Evolutionary conservation across 2,888 invertebrate genomes (phyloP), one percentile per base, ranked within the genome.

Genomic region (Dicyrtoma fusca): DNA sequence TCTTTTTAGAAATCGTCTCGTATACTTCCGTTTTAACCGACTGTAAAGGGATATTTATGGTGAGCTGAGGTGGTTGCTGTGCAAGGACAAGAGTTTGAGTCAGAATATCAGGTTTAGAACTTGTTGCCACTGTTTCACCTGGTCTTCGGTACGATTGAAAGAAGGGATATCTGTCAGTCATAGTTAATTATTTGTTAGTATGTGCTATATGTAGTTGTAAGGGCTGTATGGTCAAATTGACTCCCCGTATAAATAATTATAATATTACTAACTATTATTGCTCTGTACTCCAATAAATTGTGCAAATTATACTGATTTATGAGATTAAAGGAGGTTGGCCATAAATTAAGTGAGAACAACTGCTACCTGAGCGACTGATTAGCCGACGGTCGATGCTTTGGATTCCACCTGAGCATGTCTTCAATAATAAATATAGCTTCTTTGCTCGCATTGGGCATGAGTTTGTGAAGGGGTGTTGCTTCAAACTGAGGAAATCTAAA

Each of bases 401-500:
- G 97, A 84, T 96, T 94, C 91, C 97, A 99, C 76, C 90, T 88
- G 81, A 99, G 85, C 86, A 97, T 87, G 77, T 94, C 92, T 81
- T 90, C 89, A 82, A 98, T 89, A 70, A 98, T 85, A 80, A 90
- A 88, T 65, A 97, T 87, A 1, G 92, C 96, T 53, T 94, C 90
- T 72, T 88, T 86, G 82, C 92, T 90, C 17, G 93, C 95, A 82
- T 92, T 90, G 0, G 92, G 91, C 76, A 97, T 91, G 26, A 94
- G 86, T 73, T 91, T 89, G 77, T 88, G 88, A 71, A 97, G 86
- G 26, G 93, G 90, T 59, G 93, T 92, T 81, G 91, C 89, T 0
- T 89, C 88, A 83, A 94, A 92, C 82, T 92, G 90, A 4, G 98
- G 98, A 86, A 97, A 99, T 75, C 94, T 92, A 84, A 98, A 97